Evolutionary conservation across 2,113 vertebrate genomes (phyloP), one percentile per base, ranked within the genome.

Genomic region (Mionectes macconnelli): DNA sequence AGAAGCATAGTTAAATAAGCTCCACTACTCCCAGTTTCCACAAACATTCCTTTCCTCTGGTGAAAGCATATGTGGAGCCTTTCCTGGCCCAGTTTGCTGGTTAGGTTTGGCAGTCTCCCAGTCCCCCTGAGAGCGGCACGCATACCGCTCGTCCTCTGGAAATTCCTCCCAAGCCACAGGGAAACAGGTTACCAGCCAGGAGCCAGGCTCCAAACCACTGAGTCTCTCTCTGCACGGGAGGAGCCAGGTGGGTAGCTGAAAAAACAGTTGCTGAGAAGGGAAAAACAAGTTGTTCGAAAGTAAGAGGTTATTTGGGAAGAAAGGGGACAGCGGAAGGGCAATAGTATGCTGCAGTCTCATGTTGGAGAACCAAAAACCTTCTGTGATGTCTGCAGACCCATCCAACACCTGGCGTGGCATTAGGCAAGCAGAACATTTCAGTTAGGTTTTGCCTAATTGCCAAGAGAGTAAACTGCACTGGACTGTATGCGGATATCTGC

Each of bases 141-240:
- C 83, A 81, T 96, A 90, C 88, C 76, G 2, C 49, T 92, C 6
- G 0, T 84, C 73, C 83, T 95, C 90, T 94, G 84, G 88, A 96
- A 96, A 96, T 96, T 96, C 95, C 79, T 96, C 47, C 35, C 60
- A 10, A 20, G 68, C 96, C 96, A 78, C 90, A 96, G 68, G 42
- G 50, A 96, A 94, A 28, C 72, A 84, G 82, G 75, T 94, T 64
- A 52, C 22, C 47, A 88, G 94, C 76, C 92, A 96, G 75, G 9
- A 91, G 14, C 60, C 10, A 15, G 42, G 37, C 49, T 92, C 64
- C 64, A 82, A 78, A 47, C 55, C 25, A 1, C 42, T 10, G 39
- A 81, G 35, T 22, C 7, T 76, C 52, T 49, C 70, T 86, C 50
- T 2, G 1, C 56, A 84, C 12, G 21, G 56, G 28, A 86, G 44